Evolutionary conservation across 2,888 invertebrate species (phyloP).

Genomic region (Ornithoptera priamus): DNA sequence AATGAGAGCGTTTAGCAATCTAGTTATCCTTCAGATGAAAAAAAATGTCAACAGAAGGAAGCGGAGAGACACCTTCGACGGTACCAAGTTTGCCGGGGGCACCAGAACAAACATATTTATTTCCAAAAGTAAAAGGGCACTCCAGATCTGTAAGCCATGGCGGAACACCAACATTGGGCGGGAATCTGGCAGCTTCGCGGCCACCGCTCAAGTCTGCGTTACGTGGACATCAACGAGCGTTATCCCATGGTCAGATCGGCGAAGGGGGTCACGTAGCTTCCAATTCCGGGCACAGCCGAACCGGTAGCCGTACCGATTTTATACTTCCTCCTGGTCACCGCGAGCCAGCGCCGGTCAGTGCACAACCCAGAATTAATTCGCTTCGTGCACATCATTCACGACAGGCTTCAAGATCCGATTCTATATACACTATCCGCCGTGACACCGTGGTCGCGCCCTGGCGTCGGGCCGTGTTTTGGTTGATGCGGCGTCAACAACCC

Average conservation of each 20-base stretch:
- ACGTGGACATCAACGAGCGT: constrained; percentile 90
- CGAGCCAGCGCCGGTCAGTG: constrained; percentile 75
- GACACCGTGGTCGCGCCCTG: constrained; percentile 86
- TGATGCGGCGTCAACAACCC: constrained; percentile 82
- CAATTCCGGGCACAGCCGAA: constrained; percentile 86
- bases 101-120: constrained; percentile 76
- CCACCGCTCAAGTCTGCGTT: constrained; percentile 87
- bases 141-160: constrained; percentile 93
- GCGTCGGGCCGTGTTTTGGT: constrained; percentile 82
- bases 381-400: constrained; percentile 85
- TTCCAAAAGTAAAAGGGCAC: constrained; percentile 82
- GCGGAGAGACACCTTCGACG: constrained; percentile 79
- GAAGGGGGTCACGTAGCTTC: constrained; percentile 68
- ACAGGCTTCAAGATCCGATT: constrained; percentile 94
- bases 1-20: constrained; percentile 68
- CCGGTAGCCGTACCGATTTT: constrained; percentile 93
- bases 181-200: constrained; percentile 73
- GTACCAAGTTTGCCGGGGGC: constrained; percentile 75
- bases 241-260: constrained; percentile 92
- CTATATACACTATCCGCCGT: constrained; percentile 91
- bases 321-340: constrained; percentile 93
- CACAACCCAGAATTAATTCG: constrained; percentile 72
- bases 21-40: constrained; percentile 78
- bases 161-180: constrained; percentile 79
- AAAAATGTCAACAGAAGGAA: constrained; percentile 85